Evolutionary conservation across 2,113 vertebrate species (phyloP).

Genomic region (Elephas maximus): DNA sequence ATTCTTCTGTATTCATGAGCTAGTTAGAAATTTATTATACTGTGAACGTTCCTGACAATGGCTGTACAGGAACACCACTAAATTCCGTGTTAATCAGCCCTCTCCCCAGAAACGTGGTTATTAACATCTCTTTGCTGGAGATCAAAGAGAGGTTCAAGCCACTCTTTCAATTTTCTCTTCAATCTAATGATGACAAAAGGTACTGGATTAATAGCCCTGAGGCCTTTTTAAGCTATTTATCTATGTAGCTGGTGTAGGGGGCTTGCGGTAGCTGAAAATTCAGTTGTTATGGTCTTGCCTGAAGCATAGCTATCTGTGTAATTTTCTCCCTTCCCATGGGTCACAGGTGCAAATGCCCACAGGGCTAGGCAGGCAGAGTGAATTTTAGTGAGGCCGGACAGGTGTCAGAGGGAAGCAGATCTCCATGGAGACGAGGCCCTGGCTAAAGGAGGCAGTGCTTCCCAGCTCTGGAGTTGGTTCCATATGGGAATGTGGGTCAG

Average conservation of each 20-base stretch:
- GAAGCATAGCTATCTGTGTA: neutral
- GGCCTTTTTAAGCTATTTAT: neutral
- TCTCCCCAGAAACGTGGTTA: neutral
- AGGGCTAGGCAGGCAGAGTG: neutral
- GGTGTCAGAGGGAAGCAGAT: neutral
- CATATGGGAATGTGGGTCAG: neutral
- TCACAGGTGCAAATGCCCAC: neutral
- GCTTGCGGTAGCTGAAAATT: neutral
- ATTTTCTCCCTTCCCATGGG: neutral
- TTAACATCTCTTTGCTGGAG: neutral
- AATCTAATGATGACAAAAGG: neutral
- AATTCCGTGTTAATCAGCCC: neutral
- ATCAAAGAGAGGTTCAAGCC: conserved; percentile 17
- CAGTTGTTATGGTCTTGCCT: neutral
- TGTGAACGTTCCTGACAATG: neutral
- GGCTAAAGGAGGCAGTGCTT: neutral
- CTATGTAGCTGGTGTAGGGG: neutral
- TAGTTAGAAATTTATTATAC: neutral
- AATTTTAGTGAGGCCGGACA: neutral
- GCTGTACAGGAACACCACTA: neutral
- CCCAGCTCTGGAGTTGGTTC: neutral
- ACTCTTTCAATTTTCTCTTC: conserved; percentile 39
- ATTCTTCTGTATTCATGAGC: neutral
- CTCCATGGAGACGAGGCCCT: neutral
- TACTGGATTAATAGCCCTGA: neutral